phyloP scores from a whole-genome alignment of 1,140 invertebrate species.

The Drosophila burlai region DNA sequence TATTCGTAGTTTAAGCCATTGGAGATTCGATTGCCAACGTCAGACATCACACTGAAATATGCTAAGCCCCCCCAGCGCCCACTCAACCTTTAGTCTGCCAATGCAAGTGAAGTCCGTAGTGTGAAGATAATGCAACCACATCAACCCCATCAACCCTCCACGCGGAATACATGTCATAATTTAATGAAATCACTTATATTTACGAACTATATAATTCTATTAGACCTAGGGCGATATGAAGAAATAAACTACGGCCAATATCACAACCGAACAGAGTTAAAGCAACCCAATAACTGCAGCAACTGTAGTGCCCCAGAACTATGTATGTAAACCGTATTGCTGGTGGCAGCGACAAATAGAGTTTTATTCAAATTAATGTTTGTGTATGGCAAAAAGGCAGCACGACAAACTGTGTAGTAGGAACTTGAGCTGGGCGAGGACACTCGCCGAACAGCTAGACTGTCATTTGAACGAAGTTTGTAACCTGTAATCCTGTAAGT shows the following conservation, averaged over 20 bases:
- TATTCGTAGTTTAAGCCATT: constrained; percentile 41
- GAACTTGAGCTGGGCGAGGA: constrained; percentile 38
- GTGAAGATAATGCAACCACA: constrained; percentile 14
- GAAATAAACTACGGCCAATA: constrained; percentile 73
- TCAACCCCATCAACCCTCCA: constrained; percentile 27
- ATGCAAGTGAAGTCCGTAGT: constrained; percentile 38
- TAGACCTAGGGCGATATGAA: constrained; percentile 48
- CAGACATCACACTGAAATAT: constrained; percentile 37
- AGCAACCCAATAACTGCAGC: constrained; percentile 54
- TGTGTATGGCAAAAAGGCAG: constrained; percentile 28
- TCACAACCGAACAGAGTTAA: constrained; percentile 55
- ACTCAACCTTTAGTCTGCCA: constrained; percentile 40
- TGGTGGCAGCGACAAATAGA: constrained; percentile 52
- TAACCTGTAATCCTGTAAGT: constrained; percentile 62
- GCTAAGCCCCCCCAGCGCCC: constrained; percentile 21
- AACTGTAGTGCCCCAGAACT: constrained; percentile 51
- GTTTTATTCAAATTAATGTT: constrained; percentile 72
- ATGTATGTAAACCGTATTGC: constrained; percentile 72
- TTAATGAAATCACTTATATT: constrained; percentile 63
- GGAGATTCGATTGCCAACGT: constrained; percentile 35
- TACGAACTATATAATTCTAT: constrained; percentile 52
- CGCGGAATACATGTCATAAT: constrained; percentile 66
- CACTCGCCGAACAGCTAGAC: constrained; percentile 53
- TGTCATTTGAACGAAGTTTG: constrained; percentile 68
- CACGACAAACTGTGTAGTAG: constrained; percentile 25